A percentile compares a stretch with the other conserved stretches of the same genome.
These are phyloP conservation scores for Heliconius erato DNA, from an alignment of 2,888 invertebrate genomes.

Conservation along the genomic window DNA sequence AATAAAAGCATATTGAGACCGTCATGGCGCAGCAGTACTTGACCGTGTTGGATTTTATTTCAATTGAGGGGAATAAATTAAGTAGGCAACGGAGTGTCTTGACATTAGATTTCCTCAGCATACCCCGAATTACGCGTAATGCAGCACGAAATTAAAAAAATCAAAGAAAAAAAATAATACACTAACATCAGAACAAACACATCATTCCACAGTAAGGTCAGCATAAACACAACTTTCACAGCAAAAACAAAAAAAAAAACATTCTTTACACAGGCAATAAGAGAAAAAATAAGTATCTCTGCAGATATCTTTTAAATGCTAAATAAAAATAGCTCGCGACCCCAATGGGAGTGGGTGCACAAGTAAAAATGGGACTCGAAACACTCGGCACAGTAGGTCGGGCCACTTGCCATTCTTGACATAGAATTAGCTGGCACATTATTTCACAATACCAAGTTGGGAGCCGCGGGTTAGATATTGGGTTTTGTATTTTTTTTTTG, in stretches of 20 bases:
- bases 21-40: too few species aligned
- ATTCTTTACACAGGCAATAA: conserved; percentile 1
- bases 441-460: conserved; percentile 40
- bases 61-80: too few species aligned
- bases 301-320: conserved; percentile 45
- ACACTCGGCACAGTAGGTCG: conserved; percentile 50
- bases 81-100: too few species aligned
- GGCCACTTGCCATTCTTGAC: conserved; percentile 47
- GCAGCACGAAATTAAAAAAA: background rate
- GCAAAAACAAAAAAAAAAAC: conserved; percentile 17
- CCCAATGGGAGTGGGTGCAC: conserved; percentile 49
- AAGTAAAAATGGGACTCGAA: conserved; percentile 50
- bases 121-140: too few species aligned
- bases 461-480: conserved; percentile 22
- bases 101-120: too few species aligned
- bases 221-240: conserved; percentile 12
- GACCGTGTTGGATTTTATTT: too few species aligned
- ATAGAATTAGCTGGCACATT: conserved; percentile 50
- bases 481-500: conserved; percentile 27
- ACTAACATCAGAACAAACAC: too few species aligned
- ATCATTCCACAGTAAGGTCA: background rate
- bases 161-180: background rate
- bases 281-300: conserved; percentile 16
- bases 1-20: too few species aligned
- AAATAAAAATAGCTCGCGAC: conserved; percentile 52